Evolutionary conservation across 2,888 invertebrate species (phyloP).

Genomic region (Willowsia nigromaculata): DNA sequence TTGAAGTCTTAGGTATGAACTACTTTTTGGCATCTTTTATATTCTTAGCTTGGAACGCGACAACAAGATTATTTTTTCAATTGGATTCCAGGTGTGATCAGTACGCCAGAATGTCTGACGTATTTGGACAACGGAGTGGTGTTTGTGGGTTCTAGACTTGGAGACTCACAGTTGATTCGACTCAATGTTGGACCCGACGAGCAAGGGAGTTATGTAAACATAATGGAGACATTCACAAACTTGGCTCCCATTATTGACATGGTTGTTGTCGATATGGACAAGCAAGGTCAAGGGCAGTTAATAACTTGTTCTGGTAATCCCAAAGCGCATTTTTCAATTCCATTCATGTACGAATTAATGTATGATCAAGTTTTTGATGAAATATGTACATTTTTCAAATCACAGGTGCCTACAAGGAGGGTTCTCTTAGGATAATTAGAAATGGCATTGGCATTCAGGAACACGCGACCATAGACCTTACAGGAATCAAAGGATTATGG

Average conservation of each 20-base stretch:
- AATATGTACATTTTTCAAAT: too few relatives aligned
- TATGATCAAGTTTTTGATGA: too few relatives aligned
- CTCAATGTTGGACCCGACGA: conserved; percentile 92
- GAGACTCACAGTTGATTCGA: conserved; percentile 97
- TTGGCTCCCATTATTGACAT: conserved; percentile 98
- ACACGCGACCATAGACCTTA: conserved; percentile 97
- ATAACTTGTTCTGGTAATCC: conserved; percentile 94
- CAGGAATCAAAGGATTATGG: conserved; percentile 99
- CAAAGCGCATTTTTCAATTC: too few relatives aligned
- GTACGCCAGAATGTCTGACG: conserved; percentile 97
- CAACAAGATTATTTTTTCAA: too few relatives aligned
- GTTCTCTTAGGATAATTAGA: conserved; percentile 96
- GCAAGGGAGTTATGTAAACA: conserved; percentile 89
- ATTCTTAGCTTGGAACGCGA: too few relatives aligned
- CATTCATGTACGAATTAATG: too few relatives aligned
- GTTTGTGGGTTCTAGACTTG: conserved; percentile 96
- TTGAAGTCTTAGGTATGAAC: conserved; percentile 89
- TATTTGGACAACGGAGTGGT: conserved; percentile 99
- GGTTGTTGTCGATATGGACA: conserved; percentile 97
- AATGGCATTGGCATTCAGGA: conserved; percentile 99
- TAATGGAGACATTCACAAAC: conserved; percentile 98
- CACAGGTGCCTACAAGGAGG: conserved; percentile 97
- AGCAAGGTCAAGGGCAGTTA: conserved; percentile 98
- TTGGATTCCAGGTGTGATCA: conserved; percentile 87
- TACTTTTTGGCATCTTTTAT: conserved; percentile 70